Conservation (phyloP, 1,140 invertebrate species). For the Drosophila trapezifrons region DNA sequence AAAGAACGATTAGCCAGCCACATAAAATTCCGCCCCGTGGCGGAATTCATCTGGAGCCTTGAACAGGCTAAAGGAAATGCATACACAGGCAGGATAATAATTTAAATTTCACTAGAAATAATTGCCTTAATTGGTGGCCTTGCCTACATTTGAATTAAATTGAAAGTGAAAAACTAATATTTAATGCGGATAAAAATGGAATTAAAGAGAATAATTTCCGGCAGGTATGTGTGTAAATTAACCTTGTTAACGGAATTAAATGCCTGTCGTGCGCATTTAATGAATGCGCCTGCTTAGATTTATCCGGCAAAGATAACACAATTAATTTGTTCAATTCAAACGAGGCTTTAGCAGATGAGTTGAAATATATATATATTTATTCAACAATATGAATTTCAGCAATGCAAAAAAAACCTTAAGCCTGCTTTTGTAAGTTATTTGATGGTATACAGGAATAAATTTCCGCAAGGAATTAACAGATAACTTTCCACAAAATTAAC, state of each 20-base stretch:
- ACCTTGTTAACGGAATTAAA: slow-evolving; percentile 19
- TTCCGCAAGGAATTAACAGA: neutral
- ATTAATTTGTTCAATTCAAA: slow-evolving; percentile 10
- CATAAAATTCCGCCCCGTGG: slow-evolving; percentile 6
- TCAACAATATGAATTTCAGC: neutral
- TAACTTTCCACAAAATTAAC: neutral
- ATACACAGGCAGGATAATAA: slow-evolving; percentile 11
- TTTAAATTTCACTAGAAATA: slow-evolving; percentile 21
- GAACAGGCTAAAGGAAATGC: slow-evolving; percentile 30
- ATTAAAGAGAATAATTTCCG: slow-evolving; percentile 23
- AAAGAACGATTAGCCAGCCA: slow-evolving; percentile 39
- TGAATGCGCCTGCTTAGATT: slow-evolving; percentile 19
- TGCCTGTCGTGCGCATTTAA: slow-evolving; percentile 20
- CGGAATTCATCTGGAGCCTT: slow-evolving; percentile 5
- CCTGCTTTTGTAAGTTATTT: neutral
- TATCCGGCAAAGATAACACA: neutral
- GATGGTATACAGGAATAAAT: neutral
- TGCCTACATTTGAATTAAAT: slow-evolving; percentile 24
- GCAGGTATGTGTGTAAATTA: slow-evolving; percentile 13
- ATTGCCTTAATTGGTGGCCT: slow-evolving; percentile 39
- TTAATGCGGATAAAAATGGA: slow-evolving; percentile 10
- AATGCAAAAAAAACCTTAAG: neutral
- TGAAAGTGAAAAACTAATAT: neutral
- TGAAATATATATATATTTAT: no score
- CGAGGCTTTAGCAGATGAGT: neutral